Percentiles rank a stretch among this genome's conserved stretches.
These are phyloP conservation scores for Pholis gunnellus DNA, from an alignment of 2,113 vertebrate species.

Conservation along the genomic window DNA sequence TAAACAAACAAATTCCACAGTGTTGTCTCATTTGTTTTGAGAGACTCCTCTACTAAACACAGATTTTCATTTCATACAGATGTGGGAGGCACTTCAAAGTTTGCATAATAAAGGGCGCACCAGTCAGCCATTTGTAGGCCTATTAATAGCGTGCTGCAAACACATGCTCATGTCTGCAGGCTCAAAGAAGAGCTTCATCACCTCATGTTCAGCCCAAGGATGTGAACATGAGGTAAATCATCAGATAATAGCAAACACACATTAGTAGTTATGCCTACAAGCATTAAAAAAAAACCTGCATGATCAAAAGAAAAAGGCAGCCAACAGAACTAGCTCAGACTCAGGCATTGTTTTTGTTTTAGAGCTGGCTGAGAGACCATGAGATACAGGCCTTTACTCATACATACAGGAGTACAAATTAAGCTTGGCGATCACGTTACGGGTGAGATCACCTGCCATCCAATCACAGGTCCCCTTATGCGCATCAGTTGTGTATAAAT, in stretches of 20 bases:
- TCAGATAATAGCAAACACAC: slow-evolving; percentile 63
- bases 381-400: slow-evolving; percentile 8
- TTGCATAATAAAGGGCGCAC: background rate
- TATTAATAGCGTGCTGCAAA: slow-evolving; percentile 33
- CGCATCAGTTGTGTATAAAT: background rate
- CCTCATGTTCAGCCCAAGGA: slow-evolving; percentile 31
- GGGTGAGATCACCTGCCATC: background rate
- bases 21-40: slow-evolving; percentile 54
- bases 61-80: slow-evolving; percentile 31
- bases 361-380: slow-evolving; percentile 12
- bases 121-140: background rate
- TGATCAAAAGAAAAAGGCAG: slow-evolving; percentile 63
- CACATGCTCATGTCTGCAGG: slow-evolving; percentile 39
- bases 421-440: background rate
- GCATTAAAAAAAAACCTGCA: slow-evolving; percentile 5
- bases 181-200: slow-evolving; percentile 2
- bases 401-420: background rate
- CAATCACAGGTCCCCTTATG: background rate
- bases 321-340: slow-evolving; percentile 17
- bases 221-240: slow-evolving; percentile 19
- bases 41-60: slow-evolving; percentile 1
- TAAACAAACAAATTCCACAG: slow-evolving; percentile 61
- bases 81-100: slow-evolving; percentile 37
- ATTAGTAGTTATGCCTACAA: slow-evolving; percentile 38
- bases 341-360: slow-evolving; percentile 43